These are phyloP conservation scores for Archocentrus centrarchus DNA, from an alignment of 2,113 vertebrate genomes.

Conservation along the genomic window DNA sequence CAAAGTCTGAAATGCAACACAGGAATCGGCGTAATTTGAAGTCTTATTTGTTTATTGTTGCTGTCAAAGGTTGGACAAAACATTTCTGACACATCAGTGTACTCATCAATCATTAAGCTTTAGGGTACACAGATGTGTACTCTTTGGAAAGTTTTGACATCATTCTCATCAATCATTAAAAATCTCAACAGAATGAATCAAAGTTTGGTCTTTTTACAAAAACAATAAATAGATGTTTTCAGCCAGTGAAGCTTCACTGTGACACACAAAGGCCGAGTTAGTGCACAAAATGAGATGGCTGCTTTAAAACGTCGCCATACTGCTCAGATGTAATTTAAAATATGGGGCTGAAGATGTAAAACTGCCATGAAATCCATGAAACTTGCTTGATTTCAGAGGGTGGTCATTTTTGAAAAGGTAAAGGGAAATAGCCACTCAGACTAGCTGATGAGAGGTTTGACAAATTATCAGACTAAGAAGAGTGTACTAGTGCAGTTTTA, in stretches of 20 bases:
- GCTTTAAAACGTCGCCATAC: background rate
- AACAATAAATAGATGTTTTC: background rate
- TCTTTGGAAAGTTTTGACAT: background rate
- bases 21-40: background rate
- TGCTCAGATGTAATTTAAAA: accelerated
- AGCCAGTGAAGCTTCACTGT: background rate
- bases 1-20: background rate
- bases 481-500: accelerated
- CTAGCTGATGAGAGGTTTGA: too few relatives aligned
- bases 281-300: background rate
- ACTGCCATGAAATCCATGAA: too few relatives aligned
- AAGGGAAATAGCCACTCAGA: accelerated
- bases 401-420: background rate
- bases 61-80: background rate
- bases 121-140: background rate
- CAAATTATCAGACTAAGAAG: background rate
- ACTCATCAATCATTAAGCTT: background rate
- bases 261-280: background rate
- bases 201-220: background rate
- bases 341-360: too few relatives aligned
- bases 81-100: background rate
- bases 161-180: background rate
- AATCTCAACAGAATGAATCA: too few relatives aligned
- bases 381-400: background rate
- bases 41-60: background rate